These are phyloP conservation scores for Papilio aristodemus DNA, from an alignment of 1,140 invertebrate genomes.

Conservation along the genomic window DNA sequence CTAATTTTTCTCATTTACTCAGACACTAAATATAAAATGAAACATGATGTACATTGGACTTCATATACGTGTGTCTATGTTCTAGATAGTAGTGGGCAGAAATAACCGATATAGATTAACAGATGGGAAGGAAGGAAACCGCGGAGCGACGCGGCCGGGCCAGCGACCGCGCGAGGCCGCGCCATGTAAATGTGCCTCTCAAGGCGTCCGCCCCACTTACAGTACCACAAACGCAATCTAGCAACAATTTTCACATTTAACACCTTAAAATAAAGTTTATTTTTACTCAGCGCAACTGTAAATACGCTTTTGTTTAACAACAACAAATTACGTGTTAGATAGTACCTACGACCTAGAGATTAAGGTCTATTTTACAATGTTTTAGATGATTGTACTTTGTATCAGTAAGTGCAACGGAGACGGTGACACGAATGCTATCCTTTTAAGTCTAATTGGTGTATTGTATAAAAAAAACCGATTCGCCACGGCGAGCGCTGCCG, in stretches of 20 bases:
- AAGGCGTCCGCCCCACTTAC: slow-evolving; percentile 55
- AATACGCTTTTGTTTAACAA: slow-evolving; percentile 16
- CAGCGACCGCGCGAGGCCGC: slow-evolving; percentile 51
- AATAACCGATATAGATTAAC: slow-evolving; percentile 29
- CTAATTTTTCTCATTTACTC: no score
- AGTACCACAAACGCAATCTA: slow-evolving; percentile 34
- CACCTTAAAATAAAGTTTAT: slow-evolving; percentile 34
- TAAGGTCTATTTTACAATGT: slow-evolving; percentile 13
- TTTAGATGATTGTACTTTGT: background rate
- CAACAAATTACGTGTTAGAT: slow-evolving; percentile 33
- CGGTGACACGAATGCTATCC: slow-evolving; percentile 49
- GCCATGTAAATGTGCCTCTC: slow-evolving; percentile 50
- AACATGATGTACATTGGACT: background rate
- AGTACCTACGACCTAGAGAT: background rate
- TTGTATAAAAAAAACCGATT: slow-evolving; percentile 48
- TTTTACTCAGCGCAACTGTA: slow-evolving; percentile 31
- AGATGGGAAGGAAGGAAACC: slow-evolving; percentile 55
- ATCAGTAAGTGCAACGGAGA: slow-evolving; percentile 36
- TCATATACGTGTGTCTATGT: background rate
- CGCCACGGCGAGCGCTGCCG: slow-evolving; percentile 35
- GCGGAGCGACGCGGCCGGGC: slow-evolving; percentile 42
- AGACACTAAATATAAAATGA: background rate
- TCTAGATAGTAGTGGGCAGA: slow-evolving; percentile 23
- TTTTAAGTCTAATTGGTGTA: slow-evolving; percentile 50
- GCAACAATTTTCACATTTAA: slow-evolving; percentile 32